Base-by-base conservation (phyloP, 2,888 invertebrate species). In the Nomada hirtipes region DNA sequence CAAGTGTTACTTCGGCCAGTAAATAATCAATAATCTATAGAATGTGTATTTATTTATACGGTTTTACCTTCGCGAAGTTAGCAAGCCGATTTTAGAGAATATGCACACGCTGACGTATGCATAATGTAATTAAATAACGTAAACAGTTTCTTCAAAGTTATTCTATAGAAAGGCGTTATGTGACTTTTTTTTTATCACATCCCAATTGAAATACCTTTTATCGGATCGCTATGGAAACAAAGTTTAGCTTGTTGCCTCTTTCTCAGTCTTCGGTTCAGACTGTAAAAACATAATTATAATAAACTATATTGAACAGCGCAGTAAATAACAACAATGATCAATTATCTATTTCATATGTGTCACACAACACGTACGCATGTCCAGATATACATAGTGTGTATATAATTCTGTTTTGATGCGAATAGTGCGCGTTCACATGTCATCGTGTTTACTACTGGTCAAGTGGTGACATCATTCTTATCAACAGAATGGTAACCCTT, bases 401-500 rank as follows among this genome's bases (percentile, higher is more conserved):
- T 18, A 18, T 15, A 50, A 44, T 29, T 29, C 72, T 68, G 52
- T 68, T 68, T 72, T 57, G 61, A 63, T 26, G 69, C n/a, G 44
- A 29, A 50, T 57, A 72, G 52, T 26, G 68, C 23, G 10, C 2
- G 20, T 20, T 18, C 11, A 50, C 76, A 72, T 26, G 67, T 26
- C 29, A 36, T 2, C 55, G 4, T 61, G 50, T 70, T 67, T 74
- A 67, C 64, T 42, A 44, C 9, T 1, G 47, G 53, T 11, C 26
- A 61, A 61, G 18, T 15, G 59, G 15, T 73, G 74, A 79, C 65
- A 61, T 79, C 79, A 52, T 18, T 44, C 13, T 69, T 79, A 74
- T 81, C 69, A 55, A 64, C 29, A 47, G 53, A n/a, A 10, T 10
- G 29, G 11, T 70, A 50, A 76, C 53, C 50, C 60, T 67, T 53